Conservation (phyloP, 2,113 vertebrate genomes). For the Sakesphorus luctuosus region DNA sequence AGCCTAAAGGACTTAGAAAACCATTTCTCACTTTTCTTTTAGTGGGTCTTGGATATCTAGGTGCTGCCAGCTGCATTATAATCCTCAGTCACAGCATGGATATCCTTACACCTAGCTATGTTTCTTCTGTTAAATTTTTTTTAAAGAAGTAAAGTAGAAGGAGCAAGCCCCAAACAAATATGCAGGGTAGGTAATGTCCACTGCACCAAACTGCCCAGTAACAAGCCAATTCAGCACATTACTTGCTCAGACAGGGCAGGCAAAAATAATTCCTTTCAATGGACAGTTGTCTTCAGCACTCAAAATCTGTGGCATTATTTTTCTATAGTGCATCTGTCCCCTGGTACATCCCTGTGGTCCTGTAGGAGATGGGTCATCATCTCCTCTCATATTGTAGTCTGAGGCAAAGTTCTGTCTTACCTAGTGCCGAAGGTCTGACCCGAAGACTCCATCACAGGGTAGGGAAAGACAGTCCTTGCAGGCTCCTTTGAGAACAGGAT, state of each 20-base stretch:
- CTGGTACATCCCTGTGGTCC: neutral
- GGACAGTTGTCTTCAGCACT: neutral
- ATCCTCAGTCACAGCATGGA: neutral
- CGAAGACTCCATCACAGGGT: neutral
- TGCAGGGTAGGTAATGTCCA: neutral
- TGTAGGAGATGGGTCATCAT: neutral
- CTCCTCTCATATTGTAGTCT: neutral
- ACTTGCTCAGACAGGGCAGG: neutral
- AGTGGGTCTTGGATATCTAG: neutral
- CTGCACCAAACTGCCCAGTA: neutral
- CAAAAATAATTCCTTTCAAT: neutral
- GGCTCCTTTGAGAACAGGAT: neutral
- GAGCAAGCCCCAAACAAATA: neutral
- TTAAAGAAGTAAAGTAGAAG: neutral
- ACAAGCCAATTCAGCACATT: accelerated
- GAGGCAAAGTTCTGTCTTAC: neutral
- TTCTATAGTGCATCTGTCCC: neutral
- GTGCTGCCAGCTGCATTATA: neutral
- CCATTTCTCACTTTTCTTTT: neutral
- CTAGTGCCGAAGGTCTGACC: neutral
- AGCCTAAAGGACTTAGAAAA: neutral
- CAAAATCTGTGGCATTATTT: neutral
- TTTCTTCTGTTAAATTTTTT: neutral
- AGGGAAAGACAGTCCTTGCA: neutral
- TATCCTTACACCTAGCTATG: neutral